Conservation (phyloP, 2,888 invertebrate species). For the Oligia fasciuncula region DNA sequence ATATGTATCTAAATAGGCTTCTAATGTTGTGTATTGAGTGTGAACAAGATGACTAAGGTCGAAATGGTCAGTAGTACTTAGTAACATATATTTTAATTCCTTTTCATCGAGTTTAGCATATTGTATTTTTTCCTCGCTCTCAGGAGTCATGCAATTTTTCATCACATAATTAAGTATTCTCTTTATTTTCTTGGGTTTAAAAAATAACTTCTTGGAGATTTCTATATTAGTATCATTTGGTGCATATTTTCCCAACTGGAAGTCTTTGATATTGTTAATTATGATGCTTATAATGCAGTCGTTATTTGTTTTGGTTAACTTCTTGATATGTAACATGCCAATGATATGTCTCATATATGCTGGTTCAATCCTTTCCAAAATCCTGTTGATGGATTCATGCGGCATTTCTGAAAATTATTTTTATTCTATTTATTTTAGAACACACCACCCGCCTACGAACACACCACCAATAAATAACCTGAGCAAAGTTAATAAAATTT, state of each 20-base stretch:
- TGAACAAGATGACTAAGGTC: constrained; percentile 73
- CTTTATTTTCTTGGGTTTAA: constrained; percentile 68
- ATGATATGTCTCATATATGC: constrained; percentile 80
- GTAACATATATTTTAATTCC: constrained; percentile 29
- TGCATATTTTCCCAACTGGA: constrained; percentile 73
- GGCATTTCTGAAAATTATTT: constrained; percentile 79
- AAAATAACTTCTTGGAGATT: constrained; percentile 64
- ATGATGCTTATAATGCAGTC: constrained; percentile 75
- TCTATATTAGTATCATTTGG: constrained; percentile 63
- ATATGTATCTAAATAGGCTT: constrained; percentile 82
- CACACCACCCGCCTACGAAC: neutral
- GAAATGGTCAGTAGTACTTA: constrained; percentile 35
- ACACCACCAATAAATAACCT: neutral
- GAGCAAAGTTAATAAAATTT: neutral
- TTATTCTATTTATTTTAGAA: neutral
- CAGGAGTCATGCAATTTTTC: constrained; percentile 66
- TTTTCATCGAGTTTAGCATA: constrained; percentile 72
- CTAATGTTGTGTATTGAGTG: constrained; percentile 77
- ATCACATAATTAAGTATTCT: constrained; percentile 70
- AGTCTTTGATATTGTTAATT: constrained; percentile 73
- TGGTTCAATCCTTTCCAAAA: constrained; percentile 82
- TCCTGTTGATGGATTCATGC: constrained; percentile 73
- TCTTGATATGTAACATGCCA: constrained; percentile 73
- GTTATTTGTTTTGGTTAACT: constrained; percentile 72
- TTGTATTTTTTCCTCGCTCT: constrained; percentile 30